Conservation (phyloP, 2,113 vertebrate genomes). For the Oncorhynchus keta region DNA sequence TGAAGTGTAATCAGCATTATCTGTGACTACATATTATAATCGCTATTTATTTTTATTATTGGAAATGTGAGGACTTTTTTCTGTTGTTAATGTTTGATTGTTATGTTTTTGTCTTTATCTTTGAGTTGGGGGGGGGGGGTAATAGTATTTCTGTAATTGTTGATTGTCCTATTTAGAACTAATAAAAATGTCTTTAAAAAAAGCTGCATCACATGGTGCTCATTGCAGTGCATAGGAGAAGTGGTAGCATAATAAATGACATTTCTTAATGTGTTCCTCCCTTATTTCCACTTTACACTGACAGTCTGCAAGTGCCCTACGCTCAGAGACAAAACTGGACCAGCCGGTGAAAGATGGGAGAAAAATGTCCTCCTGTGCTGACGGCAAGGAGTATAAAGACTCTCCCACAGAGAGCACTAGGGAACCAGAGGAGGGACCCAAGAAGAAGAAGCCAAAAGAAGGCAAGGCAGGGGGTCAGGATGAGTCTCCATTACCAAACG, state of each 20-base stretch:
- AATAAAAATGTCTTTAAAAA: not conserved
- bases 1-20: no score
- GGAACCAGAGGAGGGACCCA: slow-evolving; percentile 58
- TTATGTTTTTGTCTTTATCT: no score
- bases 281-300: not conserved
- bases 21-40: no score
- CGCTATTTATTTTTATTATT: no score
- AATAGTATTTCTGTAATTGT: no score
- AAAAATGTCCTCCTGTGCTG: slow-evolving; percentile 43
- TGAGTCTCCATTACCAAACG: not conserved
- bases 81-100: no score
- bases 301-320: slow-evolving; percentile 7
- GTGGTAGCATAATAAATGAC: no score
- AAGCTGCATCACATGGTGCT: no score
- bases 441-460: slow-evolving; percentile 43
- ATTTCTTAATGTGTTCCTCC: not conserved
- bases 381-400: slow-evolving; percentile 48
- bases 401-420: slow-evolving; percentile 31
- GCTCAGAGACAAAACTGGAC: slow-evolving; percentile 47
- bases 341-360: slow-evolving; percentile 10
- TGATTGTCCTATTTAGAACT: not conserved
- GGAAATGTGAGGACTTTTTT: no score
- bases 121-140: no score
- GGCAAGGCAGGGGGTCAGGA: not conserved
- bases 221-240: no score